phyloP scores from a whole-genome alignment of 2,888 invertebrate genomes.

The Rhagophthalmus giganteus region DNA sequence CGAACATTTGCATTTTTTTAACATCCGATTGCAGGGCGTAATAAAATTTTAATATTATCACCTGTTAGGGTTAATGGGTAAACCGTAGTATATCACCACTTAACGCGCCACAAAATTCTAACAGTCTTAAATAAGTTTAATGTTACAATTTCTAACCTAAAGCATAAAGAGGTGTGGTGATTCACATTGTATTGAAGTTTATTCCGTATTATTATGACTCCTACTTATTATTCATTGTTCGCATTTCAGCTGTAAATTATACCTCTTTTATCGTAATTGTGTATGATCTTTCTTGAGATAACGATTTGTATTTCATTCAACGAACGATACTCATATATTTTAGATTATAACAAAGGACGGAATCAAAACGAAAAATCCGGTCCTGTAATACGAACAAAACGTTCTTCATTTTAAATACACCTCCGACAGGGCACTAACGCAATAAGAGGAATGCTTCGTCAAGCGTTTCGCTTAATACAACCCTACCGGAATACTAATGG shows the following conservation, averaged over 20 bases:
- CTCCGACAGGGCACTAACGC: constrained; percentile 19
- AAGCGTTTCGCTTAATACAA: constrained; percentile 20
- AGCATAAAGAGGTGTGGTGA: constrained; percentile 25
- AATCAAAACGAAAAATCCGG: constrained; percentile 4
- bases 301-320: constrained; percentile 1
- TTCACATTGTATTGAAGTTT: constrained; percentile 24
- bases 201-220: constrained; percentile 18
- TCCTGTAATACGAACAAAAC: constrained; percentile 6
- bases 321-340: no score
- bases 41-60: no score
- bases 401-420: constrained; percentile 21
- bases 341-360: constrained; percentile 1
- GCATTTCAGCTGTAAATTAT: constrained; percentile 19
- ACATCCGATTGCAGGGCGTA: no score
- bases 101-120: constrained; percentile 1
- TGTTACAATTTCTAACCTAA: constrained; percentile 17
- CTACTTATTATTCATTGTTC: constrained; percentile 25
- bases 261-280: constrained; percentile 13
- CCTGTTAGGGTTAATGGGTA: no score
- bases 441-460: constrained; percentile 24
- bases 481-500: constrained; percentile 24
- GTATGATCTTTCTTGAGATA: neutral
- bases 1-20: no score
- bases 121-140: constrained; percentile 3
- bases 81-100: no score